Evolutionary conservation across 2,888 invertebrate genomes (phyloP).

Genomic region (Cephus nigrinus): DNA sequence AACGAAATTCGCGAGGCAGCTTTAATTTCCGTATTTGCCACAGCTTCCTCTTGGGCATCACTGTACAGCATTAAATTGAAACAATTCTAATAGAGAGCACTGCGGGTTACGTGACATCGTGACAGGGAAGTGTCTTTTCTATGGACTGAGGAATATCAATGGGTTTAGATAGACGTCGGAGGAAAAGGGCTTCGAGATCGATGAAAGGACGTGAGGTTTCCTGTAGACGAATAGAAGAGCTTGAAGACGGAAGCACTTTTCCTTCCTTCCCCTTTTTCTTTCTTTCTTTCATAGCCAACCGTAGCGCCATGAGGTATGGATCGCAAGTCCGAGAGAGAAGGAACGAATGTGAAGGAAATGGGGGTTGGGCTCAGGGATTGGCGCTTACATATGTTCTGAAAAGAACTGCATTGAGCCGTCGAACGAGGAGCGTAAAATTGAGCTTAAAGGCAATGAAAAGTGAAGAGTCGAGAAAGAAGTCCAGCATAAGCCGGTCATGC

Average conservation of each 20-base stretch:
- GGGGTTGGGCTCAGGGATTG: neutral
- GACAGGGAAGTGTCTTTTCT: neutral
- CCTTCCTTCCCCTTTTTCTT: neutral
- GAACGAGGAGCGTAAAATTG: conserved; percentile 7
- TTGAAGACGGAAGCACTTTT: neutral
- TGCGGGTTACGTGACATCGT: neutral
- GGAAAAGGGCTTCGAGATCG: neutral
- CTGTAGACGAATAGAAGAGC: neutral
- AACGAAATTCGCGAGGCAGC: neutral
- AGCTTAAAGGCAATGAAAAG: conserved; percentile 10
- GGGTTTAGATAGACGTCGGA: neutral
- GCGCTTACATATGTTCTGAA: neutral
- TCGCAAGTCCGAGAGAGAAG: neutral
- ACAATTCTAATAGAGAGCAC: neutral
- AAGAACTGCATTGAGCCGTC: neutral
- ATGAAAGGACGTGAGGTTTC: neutral
- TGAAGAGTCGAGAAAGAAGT: conserved; percentile 1
- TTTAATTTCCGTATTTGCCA: neutral
- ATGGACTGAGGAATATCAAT: neutral
- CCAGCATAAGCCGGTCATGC: conserved; percentile 4
- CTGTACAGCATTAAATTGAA: neutral
- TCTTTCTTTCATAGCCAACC: neutral
- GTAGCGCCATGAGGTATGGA: too few relatives aligned
- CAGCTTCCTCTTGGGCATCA: neutral
- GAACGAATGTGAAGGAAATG: neutral